Evolutionary conservation across 1,140 invertebrate species (phyloP).

Genomic region (Penaeus vannamei): DNA sequence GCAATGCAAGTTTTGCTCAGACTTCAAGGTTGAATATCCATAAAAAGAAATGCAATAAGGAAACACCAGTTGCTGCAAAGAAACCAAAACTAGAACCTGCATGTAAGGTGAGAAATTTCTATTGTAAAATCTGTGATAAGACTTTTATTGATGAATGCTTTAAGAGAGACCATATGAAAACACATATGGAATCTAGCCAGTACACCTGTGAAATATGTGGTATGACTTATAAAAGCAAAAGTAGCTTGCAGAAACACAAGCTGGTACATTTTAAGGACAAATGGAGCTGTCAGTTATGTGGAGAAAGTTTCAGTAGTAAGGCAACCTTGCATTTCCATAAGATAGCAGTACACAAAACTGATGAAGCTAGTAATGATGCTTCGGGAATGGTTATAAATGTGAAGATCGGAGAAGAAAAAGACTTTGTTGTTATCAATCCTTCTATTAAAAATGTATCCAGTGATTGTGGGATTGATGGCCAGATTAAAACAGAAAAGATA

Average conservation of each 20-base stretch:
- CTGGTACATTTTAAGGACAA: slow-evolving; percentile 23
- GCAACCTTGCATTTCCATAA: slow-evolving; percentile 16
- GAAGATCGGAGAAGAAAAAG: slow-evolving; percentile 49
- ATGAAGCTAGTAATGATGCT: neutral
- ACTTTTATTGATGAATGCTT: slow-evolving; percentile 56
- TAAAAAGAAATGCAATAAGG: slow-evolving; percentile 35
- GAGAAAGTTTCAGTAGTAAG: neutral
- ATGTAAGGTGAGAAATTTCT: slow-evolving; percentile 49
- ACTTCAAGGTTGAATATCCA: slow-evolving; percentile 52
- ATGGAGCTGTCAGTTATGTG: slow-evolving; percentile 45
- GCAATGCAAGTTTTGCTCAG: slow-evolving; percentile 49
- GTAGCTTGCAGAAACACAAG: slow-evolving; percentile 23
- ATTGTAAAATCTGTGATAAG: slow-evolving; percentile 49
- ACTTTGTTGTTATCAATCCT: slow-evolving; percentile 44
- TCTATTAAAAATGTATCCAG: slow-evolving; percentile 14
- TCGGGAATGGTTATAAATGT: slow-evolving; percentile 48
- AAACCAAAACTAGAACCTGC: slow-evolving; percentile 30
- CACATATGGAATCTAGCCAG: neutral
- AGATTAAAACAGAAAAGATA: neutral
- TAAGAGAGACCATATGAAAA: slow-evolving; percentile 50
- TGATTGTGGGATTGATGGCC: neutral
- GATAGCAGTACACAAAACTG: neutral
- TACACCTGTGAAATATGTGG: slow-evolving; percentile 43
- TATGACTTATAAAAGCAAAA: slow-evolving; percentile 36
- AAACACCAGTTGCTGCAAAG: neutral